Percentiles rank a stretch among this genome's conserved stretches.
phyloP scores from a whole-genome alignment of 2,113 vertebrate genomes.

The Amblyornis subalaris region DNA sequence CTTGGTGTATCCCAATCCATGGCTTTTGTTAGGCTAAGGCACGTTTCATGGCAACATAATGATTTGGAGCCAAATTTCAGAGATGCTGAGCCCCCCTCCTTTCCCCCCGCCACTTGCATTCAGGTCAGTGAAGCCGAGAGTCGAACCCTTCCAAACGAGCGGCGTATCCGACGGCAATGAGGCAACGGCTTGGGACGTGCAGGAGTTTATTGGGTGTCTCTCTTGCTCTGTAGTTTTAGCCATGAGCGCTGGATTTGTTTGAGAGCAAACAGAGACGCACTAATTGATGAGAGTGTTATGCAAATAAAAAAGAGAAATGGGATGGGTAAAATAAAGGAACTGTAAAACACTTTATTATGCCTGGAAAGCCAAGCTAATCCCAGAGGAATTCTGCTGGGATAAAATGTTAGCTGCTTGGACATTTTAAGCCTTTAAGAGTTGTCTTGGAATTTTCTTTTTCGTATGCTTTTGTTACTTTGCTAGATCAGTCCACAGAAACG shows the following conservation, averaged over 20 bases:
- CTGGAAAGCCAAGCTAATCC: constrained; percentile 68
- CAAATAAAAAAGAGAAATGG: constrained; percentile 45
- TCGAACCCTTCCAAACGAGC: not conserved
- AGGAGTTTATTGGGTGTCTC: not conserved
- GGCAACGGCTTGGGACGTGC: not conserved
- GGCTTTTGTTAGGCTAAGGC: constrained; percentile 45
- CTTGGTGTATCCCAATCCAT: not conserved
- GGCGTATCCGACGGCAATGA: not conserved
- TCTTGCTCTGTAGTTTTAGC: not conserved
- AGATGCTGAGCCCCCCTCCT: not conserved
- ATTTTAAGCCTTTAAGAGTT: constrained; percentile 63
- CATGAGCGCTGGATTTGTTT: constrained; percentile 32
- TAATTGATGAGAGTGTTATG: constrained; percentile 48
- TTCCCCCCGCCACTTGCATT: not conserved
- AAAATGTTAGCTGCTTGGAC: constrained; percentile 62
- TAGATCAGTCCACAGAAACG: constrained; percentile 6
- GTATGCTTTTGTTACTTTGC: constrained; percentile 25
- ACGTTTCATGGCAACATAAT: constrained; percentile 16
- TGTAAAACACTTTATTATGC: constrained; percentile 56
- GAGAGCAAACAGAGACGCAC: constrained; percentile 53
- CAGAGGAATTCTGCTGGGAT: constrained; percentile 50
- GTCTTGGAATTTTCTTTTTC: constrained; percentile 62
- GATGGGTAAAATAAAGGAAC: constrained; percentile 50
- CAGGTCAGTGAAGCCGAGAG: constrained; percentile 17
- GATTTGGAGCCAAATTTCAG: constrained; percentile 33